phyloP scores from a whole-genome alignment of 92 coral and sea anemone genomes.

The Phymanthus crucifer region DNA sequence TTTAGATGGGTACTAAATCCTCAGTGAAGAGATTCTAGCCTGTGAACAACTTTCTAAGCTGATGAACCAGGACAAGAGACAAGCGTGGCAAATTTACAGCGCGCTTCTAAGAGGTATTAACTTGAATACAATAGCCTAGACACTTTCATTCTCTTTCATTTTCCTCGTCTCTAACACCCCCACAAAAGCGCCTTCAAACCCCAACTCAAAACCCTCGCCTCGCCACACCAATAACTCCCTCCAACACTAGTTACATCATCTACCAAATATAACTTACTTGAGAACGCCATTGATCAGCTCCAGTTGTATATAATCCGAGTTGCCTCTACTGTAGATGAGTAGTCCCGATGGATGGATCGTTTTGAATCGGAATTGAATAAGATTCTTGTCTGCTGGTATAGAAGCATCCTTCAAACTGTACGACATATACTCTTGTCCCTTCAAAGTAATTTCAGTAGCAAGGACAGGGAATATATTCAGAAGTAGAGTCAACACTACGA shows the following conservation, averaged over 20 bases:
- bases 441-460: conserved; percentile 43
- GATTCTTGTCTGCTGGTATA: conserved; percentile 20
- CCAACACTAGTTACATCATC: background rate
- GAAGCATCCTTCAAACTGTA: conserved; percentile 24
- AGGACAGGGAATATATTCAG: conserved; percentile 2
- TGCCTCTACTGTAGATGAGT: conserved; percentile 67
- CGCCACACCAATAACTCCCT: background rate
- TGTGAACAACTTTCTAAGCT: background rate
- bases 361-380: conserved; percentile 61
- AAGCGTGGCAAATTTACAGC: background rate
- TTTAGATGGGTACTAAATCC: background rate
- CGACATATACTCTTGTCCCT: conserved; percentile 50
- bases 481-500: conserved; percentile 21
- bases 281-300: conserved; percentile 68
- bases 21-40: background rate
- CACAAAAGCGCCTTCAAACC: conserved; percentile 1
- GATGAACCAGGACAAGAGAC: background rate
- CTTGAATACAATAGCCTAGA: background rate
- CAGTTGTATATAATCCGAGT: conserved; percentile 55
- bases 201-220: background rate
- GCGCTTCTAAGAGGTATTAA: background rate
- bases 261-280: conserved; percentile 23
- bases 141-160: background rate
- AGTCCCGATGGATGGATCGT: conserved; percentile 84
- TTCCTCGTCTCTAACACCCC: background rate